Conservation (phyloP, 53 echinoderm and acorn worm species). For the Luidia sarsii region DNA sequence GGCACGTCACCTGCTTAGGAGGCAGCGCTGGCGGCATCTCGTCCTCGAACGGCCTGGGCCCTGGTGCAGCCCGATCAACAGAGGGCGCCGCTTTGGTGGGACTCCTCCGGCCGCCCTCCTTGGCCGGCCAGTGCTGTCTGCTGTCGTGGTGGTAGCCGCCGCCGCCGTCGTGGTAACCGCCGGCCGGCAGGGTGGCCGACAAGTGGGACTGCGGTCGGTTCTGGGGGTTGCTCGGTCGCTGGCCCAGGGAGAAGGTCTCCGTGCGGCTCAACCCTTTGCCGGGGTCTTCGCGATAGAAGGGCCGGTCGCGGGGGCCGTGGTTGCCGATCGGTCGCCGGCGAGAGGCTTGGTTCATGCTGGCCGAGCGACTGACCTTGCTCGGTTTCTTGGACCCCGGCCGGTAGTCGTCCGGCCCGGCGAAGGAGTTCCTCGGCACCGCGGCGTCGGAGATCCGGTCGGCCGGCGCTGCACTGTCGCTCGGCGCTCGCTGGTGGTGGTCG, state of each 20-base stretch:
- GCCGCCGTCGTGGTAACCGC: not conserved
- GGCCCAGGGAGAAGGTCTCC: conserved; percentile 17
- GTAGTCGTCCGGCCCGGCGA: conserved; percentile 20
- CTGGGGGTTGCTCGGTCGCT: not conserved
- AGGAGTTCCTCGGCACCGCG: conserved; percentile 6
- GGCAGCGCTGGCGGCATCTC: conserved; percentile 31
- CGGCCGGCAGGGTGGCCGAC: conserved; percentile 17
- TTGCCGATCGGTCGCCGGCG: not conserved
- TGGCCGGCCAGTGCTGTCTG: conserved; percentile 3
- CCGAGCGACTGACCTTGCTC: conserved; percentile 9
- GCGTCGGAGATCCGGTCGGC: not conserved
- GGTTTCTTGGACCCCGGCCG: conserved; percentile 13
- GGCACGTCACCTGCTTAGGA: conserved; percentile 50
- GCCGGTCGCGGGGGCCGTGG: conserved; percentile 9
- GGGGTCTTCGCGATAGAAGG: not conserved
- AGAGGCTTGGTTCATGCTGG: conserved; percentile 25
- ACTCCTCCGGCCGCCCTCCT: not conserved
- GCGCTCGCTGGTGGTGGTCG: conserved; percentile 4
- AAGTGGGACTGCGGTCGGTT: not conserved
- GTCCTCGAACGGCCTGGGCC: not conserved
- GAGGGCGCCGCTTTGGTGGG: conserved; percentile 19
- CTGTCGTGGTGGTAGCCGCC: not conserved
- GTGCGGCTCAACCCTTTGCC: conserved; percentile 8
- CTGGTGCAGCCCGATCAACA: not conserved
- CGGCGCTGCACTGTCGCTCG: conserved; percentile 7